phyloP scores from a whole-genome alignment of 2,797 vertebrate genomes.

The Chelidonichthys spinosus region DNA sequence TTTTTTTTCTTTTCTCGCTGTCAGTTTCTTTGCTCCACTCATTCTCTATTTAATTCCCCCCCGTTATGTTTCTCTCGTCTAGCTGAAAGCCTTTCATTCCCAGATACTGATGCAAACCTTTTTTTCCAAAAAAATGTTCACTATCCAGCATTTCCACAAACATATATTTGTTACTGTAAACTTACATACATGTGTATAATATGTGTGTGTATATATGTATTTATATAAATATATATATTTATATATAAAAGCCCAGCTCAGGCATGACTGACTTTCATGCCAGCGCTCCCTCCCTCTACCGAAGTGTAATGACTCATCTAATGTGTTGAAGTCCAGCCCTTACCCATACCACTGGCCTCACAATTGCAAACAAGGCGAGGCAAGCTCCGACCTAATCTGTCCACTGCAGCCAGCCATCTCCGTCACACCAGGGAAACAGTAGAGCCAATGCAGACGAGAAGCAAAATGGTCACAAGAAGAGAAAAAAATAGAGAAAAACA shows the following conservation, averaged over 20 bases:
- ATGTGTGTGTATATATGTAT: no score
- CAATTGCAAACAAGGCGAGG: slow-evolving; percentile 23
- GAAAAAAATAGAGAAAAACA: slow-evolving; percentile 8
- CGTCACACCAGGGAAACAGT: slow-evolving; percentile 12
- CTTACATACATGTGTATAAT: not conserved
- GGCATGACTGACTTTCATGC: not conserved
- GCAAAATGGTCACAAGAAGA: slow-evolving; percentile 4
- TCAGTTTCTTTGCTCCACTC: slow-evolving; percentile 35
- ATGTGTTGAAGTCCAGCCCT: slow-evolving; percentile 53
- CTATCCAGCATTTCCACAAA: slow-evolving; percentile 11
- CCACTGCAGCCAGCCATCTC: slow-evolving; percentile 21
- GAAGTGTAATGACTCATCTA: slow-evolving; percentile 61
- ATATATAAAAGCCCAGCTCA: not conserved
- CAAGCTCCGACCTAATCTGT: slow-evolving; percentile 40
- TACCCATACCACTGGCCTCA: slow-evolving; percentile 28
- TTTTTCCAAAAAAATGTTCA: slow-evolving; percentile 8
- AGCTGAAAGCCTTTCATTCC: slow-evolving; percentile 22
- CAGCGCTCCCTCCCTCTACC: slow-evolving; percentile 18
- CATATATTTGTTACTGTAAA: not conserved
- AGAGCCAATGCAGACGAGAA: slow-evolving; percentile 18
- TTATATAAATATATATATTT: no score
- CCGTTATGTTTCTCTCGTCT: slow-evolving; percentile 11
- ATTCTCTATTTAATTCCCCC: slow-evolving; percentile 29
- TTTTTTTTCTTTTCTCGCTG: slow-evolving; percentile 15
- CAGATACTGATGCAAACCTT: not conserved